Evolutionary conservation across 35 echinoderm and acorn worm species (phyloP), one percentile per base, ranked within the genome.

Genomic region (Apostichopus parvimensis): DNA sequence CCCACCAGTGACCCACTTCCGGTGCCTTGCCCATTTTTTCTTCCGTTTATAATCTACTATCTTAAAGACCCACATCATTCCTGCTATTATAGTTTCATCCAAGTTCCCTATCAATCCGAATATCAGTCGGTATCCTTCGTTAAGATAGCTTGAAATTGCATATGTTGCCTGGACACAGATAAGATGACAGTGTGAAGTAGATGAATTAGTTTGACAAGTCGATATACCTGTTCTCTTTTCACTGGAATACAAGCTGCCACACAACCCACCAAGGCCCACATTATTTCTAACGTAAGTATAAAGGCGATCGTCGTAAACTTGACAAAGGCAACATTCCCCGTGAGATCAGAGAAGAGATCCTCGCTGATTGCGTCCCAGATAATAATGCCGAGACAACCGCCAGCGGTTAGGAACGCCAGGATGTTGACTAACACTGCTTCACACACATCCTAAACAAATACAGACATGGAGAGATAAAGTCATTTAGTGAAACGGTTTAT

Each of bases 241-340:
- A 91, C 77, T 10, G 89, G 89, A 18, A 91, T 68, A 34, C 89
- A 91, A 12, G 89, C 89, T 68, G 61, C 89, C 1, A 91, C 53
- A 57, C 72, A 78, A 7, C 89, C 89, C 4, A 91, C 89, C 6
- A 91, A 25, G 5, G 89, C 89, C 89, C 89, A 91, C 6, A 91
- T 15, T 53, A 91, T 79, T 79, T 91, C 89, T 68, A 91, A 78
- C 34, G 89, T 79, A 17, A 91, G 26, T n/a, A 91, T 91, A 66
- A 91, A 91, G 20, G 89, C 20, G 15, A 91, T 23, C 15, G 89
- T 78, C 2, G 77, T 79, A 54, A 91, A 91, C 20, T 79, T 91
- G 89, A 91, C 89, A 15, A 91, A 91, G 15, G 54, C 89, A 26
- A 57, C 18, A 60, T 54, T 91, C 24, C 53, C 71, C 23, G 15